Base-by-base conservation (phyloP, 2,113 vertebrate genomes). In the Vireo altiloquus region DNA sequence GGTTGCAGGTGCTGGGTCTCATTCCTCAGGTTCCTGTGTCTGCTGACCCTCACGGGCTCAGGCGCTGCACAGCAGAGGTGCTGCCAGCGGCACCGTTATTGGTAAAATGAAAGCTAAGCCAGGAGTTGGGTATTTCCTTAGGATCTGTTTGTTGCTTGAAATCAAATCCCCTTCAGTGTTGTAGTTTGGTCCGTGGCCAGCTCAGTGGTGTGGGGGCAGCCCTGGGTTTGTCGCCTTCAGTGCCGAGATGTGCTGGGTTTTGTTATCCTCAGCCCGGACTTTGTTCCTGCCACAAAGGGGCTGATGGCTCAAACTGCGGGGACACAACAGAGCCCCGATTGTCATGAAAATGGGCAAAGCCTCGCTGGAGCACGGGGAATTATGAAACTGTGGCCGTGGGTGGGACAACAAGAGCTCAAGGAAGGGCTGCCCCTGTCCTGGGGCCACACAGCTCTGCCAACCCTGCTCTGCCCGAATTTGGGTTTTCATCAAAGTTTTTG, bases 241-340 rank as follows among this genome's bases (percentile, higher is more conserved):
- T 5, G 7, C 71, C 2, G n/a, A 70, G 81, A 88, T 91, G 84
- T 39, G 70, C 89, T 86, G 4, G 31, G 87, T 91, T 79, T 96
- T 95, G 96, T 95, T 78, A 33, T 64, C 94, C 11, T 1, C 89
- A 92, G 87, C 89, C 75, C 13, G 2, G 57, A 95, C 92, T 96
- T 94, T 92, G 93, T 97, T 95, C 31, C 46, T 89, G 82, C 66
- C 92, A 96, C 96, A 97, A 97, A 95, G 60, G 83, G 84, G 89
- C 95, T 19, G 63, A 84, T 91, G 87, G 69, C 95, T 96, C 95
- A 88, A 92, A 93, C 92, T 57, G 75, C 37, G 53, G 83, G 8
- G 28, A 50, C 90, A 90, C 89, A 94, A 95, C 84, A 97, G 95
- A 97, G 95, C 91, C 50, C 80, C 5, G 9, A 94, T 97, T 97